Conservation (phyloP, 2,888 invertebrate species). For the Trissolcus japonicus region DNA sequence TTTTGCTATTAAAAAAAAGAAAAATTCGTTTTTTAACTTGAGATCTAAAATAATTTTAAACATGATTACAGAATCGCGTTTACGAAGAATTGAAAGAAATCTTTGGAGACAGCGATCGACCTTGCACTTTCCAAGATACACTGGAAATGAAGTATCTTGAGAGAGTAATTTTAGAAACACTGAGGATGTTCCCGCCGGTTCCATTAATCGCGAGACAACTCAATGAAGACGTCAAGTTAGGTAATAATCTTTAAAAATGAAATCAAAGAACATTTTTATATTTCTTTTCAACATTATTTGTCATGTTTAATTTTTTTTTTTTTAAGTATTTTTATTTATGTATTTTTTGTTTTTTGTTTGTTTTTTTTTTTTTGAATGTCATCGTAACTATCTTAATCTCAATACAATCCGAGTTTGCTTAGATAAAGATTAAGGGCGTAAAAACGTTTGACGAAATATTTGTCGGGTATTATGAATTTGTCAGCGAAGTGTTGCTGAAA, state of each 20-base stretch:
- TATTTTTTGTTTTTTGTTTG: no score
- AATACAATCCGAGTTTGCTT: neutral
- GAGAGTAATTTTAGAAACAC: constrained; percentile 87
- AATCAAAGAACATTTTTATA: neutral
- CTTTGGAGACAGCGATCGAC: constrained; percentile 86
- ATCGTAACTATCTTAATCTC: no score
- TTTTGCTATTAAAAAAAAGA: no score
- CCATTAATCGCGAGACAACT: constrained; percentile 86
- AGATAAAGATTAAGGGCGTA: constrained; percentile 24
- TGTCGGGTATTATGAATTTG: constrained; percentile 25
- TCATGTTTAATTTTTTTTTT: neutral
- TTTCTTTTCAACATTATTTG: no score
- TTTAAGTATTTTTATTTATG: no score
- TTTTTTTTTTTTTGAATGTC: no score
- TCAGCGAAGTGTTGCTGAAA: constrained; percentile 26
- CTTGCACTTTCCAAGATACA: constrained; percentile 88
- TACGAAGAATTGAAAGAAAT: constrained; percentile 85
- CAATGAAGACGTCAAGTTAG: constrained; percentile 83
- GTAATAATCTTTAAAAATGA: constrained; percentile 71
- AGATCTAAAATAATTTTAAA: neutral
- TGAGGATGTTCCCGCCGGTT: constrained; percentile 88
- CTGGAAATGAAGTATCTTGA: constrained; percentile 91
- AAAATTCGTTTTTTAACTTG: no score
- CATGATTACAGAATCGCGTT: constrained; percentile 79
- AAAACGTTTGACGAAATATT: constrained; percentile 18